Evolutionary conservation across 2,113 vertebrate genomes (phyloP).

Genomic region (Cebus imitator): DNA sequence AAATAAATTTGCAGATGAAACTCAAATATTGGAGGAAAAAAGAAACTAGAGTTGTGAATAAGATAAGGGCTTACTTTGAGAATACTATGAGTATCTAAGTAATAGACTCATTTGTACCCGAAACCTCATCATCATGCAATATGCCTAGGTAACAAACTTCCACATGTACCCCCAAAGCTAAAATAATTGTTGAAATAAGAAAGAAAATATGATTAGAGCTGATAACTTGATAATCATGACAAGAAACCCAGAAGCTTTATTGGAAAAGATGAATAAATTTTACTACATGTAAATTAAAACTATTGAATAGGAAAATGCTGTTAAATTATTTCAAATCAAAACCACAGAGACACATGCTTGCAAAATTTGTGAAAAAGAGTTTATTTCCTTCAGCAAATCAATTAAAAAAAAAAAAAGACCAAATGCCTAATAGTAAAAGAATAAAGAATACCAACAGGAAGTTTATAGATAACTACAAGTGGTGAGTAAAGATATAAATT

Average conservation of each 20-base stretch:
- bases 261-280: background rate
- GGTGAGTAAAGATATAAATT: background rate
- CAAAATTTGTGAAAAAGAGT: background rate
- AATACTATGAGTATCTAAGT: background rate
- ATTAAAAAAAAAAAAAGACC: background rate
- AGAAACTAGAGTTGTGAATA: background rate
- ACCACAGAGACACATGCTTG: background rate
- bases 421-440: background rate
- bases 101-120: no score
- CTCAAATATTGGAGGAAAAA: background rate
- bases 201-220: background rate
- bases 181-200: no score
- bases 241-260: background rate
- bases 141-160: no score
- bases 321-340: background rate
- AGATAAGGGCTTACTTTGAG: conserved; percentile 11
- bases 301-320: background rate
- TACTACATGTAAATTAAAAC: conserved; percentile 2
- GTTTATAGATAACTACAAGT: background rate
- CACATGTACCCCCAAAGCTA: no score
- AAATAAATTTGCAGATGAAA: background rate
- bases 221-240: conserved; percentile 17
- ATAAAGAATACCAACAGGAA: background rate
- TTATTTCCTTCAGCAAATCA: background rate
- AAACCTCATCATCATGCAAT: no score